Percentiles rank a stretch among this genome's conserved stretches.
These are phyloP conservation scores for Muschampia plurimacula DNA, from an alignment of 2,888 invertebrate species.

Conservation along the genomic window DNA sequence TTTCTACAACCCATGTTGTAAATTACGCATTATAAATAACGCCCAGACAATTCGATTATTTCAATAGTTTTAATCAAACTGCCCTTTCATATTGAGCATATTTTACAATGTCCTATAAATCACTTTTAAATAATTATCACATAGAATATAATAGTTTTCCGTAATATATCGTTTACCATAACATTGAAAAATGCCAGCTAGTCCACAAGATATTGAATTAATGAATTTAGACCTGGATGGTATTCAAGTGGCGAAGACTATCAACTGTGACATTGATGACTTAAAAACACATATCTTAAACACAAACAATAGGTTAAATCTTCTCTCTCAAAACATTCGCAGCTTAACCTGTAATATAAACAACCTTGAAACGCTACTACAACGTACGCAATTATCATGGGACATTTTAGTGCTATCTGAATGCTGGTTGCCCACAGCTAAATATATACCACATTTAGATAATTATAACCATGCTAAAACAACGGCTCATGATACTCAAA, in stretches of 20 bases:
- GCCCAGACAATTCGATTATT: too few relatives aligned
- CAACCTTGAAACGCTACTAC: slow-evolving; percentile 6
- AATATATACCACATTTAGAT: slow-evolving; percentile 40
- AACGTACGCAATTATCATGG: slow-evolving; percentile 40
- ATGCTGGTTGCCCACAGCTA: slow-evolving; percentile 44
- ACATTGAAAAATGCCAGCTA: background rate
- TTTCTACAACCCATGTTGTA: too few relatives aligned
- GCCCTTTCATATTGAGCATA: too few relatives aligned
- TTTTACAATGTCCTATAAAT: too few relatives aligned
- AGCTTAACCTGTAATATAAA: slow-evolving; percentile 17
- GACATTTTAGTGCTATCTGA: slow-evolving; percentile 47
- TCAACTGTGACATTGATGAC: slow-evolving; percentile 3
- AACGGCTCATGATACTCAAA: slow-evolving; percentile 42
- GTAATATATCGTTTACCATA: background rate
- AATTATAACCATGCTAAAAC: slow-evolving; percentile 39
- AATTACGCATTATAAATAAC: too few relatives aligned
- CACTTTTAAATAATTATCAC: too few relatives aligned
- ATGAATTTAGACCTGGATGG: slow-evolving; percentile 7
- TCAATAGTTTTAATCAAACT: too few relatives aligned
- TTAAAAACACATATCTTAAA: background rate
- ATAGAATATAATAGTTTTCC: background rate
- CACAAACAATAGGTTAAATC: background rate
- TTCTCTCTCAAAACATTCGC: slow-evolving; percentile 10
- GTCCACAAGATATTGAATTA: background rate
- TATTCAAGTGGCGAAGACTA: background rate